Evolutionary conservation across 2,797 vertebrate genomes (phyloP), one percentile per base, ranked within the genome.

Genomic region (Echiichthys vipera): DNA sequence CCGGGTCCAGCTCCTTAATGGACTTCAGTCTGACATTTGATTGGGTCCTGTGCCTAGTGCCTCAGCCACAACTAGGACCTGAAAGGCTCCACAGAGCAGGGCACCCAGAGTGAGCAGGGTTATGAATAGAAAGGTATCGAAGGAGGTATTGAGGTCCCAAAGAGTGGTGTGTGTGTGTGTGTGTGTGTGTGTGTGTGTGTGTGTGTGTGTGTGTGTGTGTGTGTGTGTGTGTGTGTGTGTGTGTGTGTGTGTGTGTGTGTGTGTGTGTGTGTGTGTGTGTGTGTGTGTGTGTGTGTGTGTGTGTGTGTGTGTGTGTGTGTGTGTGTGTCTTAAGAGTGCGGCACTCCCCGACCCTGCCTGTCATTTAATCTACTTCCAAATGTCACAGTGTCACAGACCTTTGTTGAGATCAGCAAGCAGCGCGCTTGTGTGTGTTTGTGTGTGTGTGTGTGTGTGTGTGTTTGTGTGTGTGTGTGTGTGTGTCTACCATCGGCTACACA

Each of bases 321-420:
- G 77, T 71, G 73, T 64, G 47, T 55, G 54, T 73, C 61, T 66
- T 43, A 81, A 63, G 69, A 81, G 78, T 42, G 45, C 83, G 81
- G 73, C 72, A 75, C 84, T 79, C 84, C 57, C 27, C 40, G 45
- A 89, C 80, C 84, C 78, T 51, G 69, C 54, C 69, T 64, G 75
- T 87, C 89, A 88, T 88, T 91, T 90, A 71, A 88, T 90, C 86
- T 85, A 62, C 85, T 71, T 84, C 81, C 77, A 91, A 91, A 91
- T 91, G 86, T 90, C 89, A 91, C 70, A 17, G 65, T 79, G 85
- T 87, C 86, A 87, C 62, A 75, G 80, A 88, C 81, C 83, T 90
- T 88, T 88, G 89, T 89, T 85, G 68, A 85, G 83, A 88, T 80
- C 83, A 86, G 82, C 71, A 67, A 87, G 67, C 62, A 74, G 64